Evolutionary conservation across 1,140 invertebrate species (phyloP), one percentile per base, ranked within the genome.

Genomic region (Drosophila repleta): DNA sequence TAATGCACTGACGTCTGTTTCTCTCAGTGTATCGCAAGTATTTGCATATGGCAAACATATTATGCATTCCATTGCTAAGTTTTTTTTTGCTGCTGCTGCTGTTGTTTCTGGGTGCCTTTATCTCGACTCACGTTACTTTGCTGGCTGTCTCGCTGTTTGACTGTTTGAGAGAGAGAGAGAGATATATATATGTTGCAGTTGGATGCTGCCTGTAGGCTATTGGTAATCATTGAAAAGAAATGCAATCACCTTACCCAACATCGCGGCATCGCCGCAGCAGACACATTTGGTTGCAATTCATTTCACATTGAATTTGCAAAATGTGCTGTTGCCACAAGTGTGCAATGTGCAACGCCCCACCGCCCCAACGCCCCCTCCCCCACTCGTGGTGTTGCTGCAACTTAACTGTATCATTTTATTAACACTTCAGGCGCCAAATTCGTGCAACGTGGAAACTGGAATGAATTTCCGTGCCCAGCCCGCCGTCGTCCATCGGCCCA

Each of bases 331-430:
- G 73, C 80, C 67, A 51, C 72, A 63, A 73, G 24, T 43, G 39
- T 57, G 53, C n/a, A 13, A 39, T 72, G 51, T 37, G 13, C 29
- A 49, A 13, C 21, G 52, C 53, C 32, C 29, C 29, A 0, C 4
- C 24, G 2, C 24, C 29, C 29, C 1, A 1, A 7, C 26, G 1
- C 26, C 26, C 7, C 4, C 26, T 29, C 4, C 26, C 6, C 4
- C 6, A 0, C 26, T 29, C 26, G 2, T 70, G 74, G 79, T 83
- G 66, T 75, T 78, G 53, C 68, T 49, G 66, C 71, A 88, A 79
- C 64, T 83, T 87, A 72, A 79, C 68, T 88, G 78, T 82, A 87
- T 79, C 83, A 87, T 87, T 88, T 87, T 87, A 79, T 87, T 87
- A 87, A 88, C 79, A 87, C 82, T 87, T 76, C 66, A 84, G 69